Evolutionary conservation across 2,888 invertebrate genomes (phyloP).

Genomic region (Caenorhabditis sp.): DNA sequence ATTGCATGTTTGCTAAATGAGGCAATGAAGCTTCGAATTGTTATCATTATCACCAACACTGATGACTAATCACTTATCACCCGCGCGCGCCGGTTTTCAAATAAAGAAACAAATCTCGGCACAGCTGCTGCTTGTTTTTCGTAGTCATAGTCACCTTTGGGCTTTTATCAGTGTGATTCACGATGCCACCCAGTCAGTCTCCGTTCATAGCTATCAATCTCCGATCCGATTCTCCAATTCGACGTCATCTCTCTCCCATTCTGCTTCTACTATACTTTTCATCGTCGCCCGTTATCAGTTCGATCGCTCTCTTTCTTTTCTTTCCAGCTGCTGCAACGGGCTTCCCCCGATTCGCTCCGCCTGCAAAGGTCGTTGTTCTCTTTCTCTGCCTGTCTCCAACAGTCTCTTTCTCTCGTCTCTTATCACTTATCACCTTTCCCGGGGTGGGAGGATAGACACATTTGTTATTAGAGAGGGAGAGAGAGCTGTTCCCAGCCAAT

Average conservation of each 20-base stretch:
- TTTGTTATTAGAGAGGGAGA: conserved; percentile 6
- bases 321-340: conserved; percentile 2
- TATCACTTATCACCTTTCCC: conserved; percentile 2
- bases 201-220: conserved; percentile 17
- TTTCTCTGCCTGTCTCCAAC: conserved; percentile 7
- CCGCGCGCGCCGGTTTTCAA: conserved; percentile 1
- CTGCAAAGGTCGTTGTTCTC: neutral
- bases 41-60: neutral
- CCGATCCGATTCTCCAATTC: neutral
- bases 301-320: conserved; percentile 17
- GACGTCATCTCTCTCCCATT: conserved; percentile 8
- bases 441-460: conserved; percentile 4
- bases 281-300: conserved; percentile 14
- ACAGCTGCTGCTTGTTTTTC: no score
- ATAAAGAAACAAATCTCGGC: neutral
- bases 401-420: conserved; percentile 15
- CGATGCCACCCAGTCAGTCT: neutral
- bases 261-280: neutral
- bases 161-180: conserved; percentile 22
- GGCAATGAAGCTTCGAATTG: neutral
- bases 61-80: conserved; percentile 4
- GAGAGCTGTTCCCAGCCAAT: neutral
- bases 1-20: no score
- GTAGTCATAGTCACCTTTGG: neutral
- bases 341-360: conserved; percentile 17